Conservation (phyloP, 2,113 vertebrate genomes). For the Amphilophus citrinellus region DNA sequence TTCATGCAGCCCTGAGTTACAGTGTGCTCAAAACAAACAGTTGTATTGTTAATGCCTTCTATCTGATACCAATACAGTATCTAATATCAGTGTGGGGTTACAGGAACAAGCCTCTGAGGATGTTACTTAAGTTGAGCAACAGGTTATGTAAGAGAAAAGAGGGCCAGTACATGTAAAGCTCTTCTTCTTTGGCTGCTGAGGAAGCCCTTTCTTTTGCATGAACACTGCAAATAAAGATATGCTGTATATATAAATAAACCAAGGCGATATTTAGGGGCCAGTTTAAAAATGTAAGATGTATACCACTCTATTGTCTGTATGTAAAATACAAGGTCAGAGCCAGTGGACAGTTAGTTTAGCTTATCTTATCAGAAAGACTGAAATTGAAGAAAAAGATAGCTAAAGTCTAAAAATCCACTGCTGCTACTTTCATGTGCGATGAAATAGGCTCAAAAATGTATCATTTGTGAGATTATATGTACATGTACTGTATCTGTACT, state of each 20-base stretch:
- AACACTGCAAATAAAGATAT: not conserved
- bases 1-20: not conserved
- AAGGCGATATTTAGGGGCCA: not conserved
- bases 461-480: too few species aligned
- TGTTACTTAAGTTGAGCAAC: not conserved
- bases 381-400: too few species aligned
- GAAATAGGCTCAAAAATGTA: not conserved
- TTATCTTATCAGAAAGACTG: too few species aligned
- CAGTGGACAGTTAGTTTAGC: too few species aligned
- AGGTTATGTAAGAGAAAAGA: not conserved
- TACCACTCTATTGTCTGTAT: too few species aligned
- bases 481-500: not conserved
- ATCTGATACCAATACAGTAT: not conserved
- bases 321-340: too few species aligned
- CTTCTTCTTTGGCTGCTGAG: not conserved
- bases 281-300: not conserved
- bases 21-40: not conserved
- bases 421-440: not conserved
- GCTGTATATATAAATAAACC: not conserved
- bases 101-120: not conserved
- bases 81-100: not conserved
- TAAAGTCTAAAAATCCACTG: not conserved
- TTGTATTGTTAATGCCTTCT: not conserved
- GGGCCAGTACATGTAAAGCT: not conserved
- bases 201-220: not conserved